These are phyloP conservation scores for Delichon dasypus DNA, from an alignment of 2,797 vertebrate genomes.

Conservation along the genomic window DNA sequence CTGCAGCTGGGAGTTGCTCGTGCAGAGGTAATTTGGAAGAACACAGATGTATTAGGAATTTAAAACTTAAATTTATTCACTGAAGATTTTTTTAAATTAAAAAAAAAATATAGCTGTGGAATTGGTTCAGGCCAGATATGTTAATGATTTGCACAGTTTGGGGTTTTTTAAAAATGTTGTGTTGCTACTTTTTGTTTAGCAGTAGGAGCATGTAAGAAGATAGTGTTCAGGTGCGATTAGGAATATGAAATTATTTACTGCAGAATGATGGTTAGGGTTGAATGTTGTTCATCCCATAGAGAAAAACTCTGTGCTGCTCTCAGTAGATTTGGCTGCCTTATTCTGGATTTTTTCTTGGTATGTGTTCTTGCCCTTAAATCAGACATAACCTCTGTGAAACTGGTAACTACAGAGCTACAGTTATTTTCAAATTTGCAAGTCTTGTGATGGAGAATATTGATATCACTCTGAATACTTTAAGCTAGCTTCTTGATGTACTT, in stretches of 20 bases:
- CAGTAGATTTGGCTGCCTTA: not conserved
- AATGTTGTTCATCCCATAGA: not conserved
- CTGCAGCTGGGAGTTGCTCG: not conserved
- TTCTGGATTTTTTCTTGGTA: not conserved
- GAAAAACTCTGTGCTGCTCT: not conserved
- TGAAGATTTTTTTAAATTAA: not conserved
- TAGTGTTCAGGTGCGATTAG: not conserved
- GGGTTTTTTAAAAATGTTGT: fast-evolving
- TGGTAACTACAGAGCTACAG: not conserved
- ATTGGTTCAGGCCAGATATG: not conserved
- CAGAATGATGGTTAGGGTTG: not conserved
- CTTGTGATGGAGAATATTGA: not conserved
- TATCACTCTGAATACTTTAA: not conserved
- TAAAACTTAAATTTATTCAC: not conserved
- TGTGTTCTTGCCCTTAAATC: not conserved
- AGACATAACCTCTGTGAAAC: not conserved
- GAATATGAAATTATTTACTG: not conserved
- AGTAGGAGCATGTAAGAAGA: not conserved
- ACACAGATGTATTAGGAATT: not conserved
- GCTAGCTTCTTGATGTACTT: not conserved
- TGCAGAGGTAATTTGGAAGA: not conserved
- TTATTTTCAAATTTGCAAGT: not conserved
- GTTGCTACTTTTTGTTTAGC: not conserved
- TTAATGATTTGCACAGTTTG: not conserved
- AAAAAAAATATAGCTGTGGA: not conserved